Evolutionary conservation across 2,888 invertebrate species (phyloP).

Genomic region (Megastigmus dorsalis): DNA sequence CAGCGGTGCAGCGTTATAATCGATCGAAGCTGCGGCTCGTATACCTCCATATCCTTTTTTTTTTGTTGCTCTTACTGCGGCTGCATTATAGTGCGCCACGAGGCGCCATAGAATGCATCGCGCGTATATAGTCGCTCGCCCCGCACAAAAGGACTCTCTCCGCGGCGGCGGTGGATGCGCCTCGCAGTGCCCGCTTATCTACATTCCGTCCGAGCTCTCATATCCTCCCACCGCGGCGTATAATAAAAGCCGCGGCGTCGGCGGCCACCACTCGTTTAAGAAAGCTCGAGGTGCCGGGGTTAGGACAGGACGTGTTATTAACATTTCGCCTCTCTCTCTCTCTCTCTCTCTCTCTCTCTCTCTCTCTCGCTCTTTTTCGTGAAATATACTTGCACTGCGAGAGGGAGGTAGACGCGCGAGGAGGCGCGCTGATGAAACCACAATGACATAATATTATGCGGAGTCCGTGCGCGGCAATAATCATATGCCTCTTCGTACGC

Average conservation of each 20-base stretch:
- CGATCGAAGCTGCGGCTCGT: slow-evolving; percentile 34
- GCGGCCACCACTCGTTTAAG: slow-evolving; percentile 33
- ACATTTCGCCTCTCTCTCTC: too few relatives aligned
- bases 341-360: too few relatives aligned
- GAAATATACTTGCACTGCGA: too few relatives aligned
- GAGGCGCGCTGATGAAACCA: slow-evolving; percentile 61
- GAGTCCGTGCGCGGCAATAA: slow-evolving; percentile 59
- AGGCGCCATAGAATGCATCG: slow-evolving; percentile 26
- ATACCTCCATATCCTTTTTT: too few relatives aligned
- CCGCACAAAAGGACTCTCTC: slow-evolving; percentile 27
- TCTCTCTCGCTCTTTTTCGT: too few relatives aligned
- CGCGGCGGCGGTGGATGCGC: too few relatives aligned
- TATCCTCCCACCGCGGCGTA: slow-evolving; percentile 18
- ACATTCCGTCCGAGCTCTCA: slow-evolving; percentile 46
- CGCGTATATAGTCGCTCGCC: neutral
- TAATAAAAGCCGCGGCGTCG: slow-evolving; percentile 40
- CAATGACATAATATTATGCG: slow-evolving; percentile 67
- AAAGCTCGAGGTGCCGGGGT: slow-evolving; percentile 61
- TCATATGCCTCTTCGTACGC: slow-evolving; percentile 57
- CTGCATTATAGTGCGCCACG: slow-evolving; percentile 9
- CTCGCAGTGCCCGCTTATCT: too few relatives aligned
- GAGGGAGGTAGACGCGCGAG: slow-evolving; percentile 35
- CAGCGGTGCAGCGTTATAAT: slow-evolving; percentile 20
- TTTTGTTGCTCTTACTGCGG: too few relatives aligned
- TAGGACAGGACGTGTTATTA: slow-evolving; percentile 67